Base-by-base conservation (phyloP, 1,140 invertebrate genomes). In the Penaeus chinensis region DNA sequence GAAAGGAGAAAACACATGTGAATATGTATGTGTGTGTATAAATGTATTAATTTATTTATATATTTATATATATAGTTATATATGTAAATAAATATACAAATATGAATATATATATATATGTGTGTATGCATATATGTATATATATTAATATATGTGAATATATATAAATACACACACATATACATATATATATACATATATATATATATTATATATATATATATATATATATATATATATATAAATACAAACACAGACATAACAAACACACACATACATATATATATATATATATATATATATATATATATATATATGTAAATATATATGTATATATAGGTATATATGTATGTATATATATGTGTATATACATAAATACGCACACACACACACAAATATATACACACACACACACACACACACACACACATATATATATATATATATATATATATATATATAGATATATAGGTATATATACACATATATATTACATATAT, bases 231-330 rank as follows among this genome's bases (percentile, higher is more conserved):
- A 32, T 32, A 20, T 27, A 74, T 27, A 74, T 27, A 74, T 74
- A 74, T 27, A 74, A 3, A n/a, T 10, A 74, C n/a, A 10, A 3
- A 54, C 10, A 54, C 10, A 16, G 0, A 54, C 10, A 54, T 16
- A 54, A 54, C 10, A 54, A 0, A 54, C 1, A 54, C 10, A 54
- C 10, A 54, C 10, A 54, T 54, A 54, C 16, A 54, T 13, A 54
- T 54, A 74, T 74, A n/a, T 74, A 74, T 74, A 74, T 74, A 74
- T n/a, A 74, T 74, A 24, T 74, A 74, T n/a, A 74, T 24, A 11
- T 24, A 24, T 18, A 71, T 71, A 20, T 24, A 71, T 16, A 32
- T 24, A 18, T 71, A 24, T 24, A 71, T 71, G 3, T 71, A 71
- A 22, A 71, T 32, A 71, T 24, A 20, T 24, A 71, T 71, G 11